Evolutionary conservation across 2,888 invertebrate genomes (phyloP).

Genomic region (Xanthia togata): DNA sequence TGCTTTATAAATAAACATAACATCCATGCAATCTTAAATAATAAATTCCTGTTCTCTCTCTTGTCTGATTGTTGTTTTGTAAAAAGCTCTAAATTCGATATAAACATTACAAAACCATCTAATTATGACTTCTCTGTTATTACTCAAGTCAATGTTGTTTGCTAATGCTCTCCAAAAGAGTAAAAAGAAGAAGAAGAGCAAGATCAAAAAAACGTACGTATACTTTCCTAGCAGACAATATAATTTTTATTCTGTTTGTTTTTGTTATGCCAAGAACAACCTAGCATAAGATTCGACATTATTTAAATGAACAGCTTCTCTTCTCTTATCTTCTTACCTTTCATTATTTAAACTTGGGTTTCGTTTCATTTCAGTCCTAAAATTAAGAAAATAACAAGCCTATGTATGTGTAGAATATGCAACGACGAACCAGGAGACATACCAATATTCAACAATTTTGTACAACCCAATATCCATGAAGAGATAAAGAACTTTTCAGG

Average conservation of each 20-base stretch:
- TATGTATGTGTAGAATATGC: constrained; percentile 81
- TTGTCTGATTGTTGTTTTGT: constrained; percentile 6
- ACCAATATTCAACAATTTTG: constrained; percentile 82
- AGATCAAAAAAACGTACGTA: constrained; percentile 78
- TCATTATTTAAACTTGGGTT: constrained; percentile 5
- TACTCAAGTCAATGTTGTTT: constrained; percentile 84
- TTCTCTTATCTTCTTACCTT: not conserved
- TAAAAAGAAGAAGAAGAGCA: constrained; percentile 79
- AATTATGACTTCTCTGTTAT: constrained; percentile 81
- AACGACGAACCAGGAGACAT: constrained; percentile 79
- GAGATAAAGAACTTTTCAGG: constrained; percentile 84
- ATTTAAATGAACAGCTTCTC: not conserved
- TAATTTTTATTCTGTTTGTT: constrained; percentile 3
- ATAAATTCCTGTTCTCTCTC: not conserved
- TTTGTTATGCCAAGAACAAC: not conserved
- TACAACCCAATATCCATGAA: constrained; percentile 80
- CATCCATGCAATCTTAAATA: not conserved
- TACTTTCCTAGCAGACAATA: not conserved
- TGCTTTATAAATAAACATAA: not conserved
- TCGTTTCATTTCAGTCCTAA: constrained; percentile 67
- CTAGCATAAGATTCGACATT: not conserved
- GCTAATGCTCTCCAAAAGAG: constrained; percentile 80
- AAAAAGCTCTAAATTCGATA: not conserved
- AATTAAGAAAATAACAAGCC: constrained; percentile 62
- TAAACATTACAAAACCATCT: constrained; percentile 7